These are phyloP conservation scores for Anoplopoma fimbria DNA, from an alignment of 2,113 vertebrate genomes.

Conservation along the genomic window DNA sequence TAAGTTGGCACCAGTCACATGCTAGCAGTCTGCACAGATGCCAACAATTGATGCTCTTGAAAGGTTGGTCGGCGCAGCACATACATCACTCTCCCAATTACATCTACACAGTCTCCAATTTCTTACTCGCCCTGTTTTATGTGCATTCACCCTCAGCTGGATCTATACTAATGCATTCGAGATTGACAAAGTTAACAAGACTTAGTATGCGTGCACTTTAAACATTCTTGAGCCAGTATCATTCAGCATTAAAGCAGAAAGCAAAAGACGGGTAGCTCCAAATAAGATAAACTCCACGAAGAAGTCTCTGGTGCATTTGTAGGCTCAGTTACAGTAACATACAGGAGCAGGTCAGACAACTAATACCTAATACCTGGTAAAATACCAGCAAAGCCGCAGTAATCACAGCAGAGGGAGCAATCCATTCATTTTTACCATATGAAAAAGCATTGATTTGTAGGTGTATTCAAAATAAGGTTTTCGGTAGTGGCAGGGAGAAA, in stretches of 20 bases:
- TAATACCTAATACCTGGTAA: too few relatives aligned
- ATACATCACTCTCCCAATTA: slow-evolving; percentile 20
- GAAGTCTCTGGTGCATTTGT: not conserved
- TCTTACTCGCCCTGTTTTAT: not conserved
- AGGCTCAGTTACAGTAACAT: not conserved
- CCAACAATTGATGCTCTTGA: slow-evolving; percentile 12
- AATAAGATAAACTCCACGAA: not conserved
- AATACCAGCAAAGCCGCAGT: slow-evolving; percentile 5
- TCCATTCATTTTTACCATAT: slow-evolving; percentile 2
- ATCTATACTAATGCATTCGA: slow-evolving; percentile 42
- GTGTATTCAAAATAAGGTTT: slow-evolving; percentile 7
- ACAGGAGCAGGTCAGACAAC: not conserved
- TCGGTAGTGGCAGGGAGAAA: not conserved
- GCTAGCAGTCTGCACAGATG: slow-evolving; percentile 8
- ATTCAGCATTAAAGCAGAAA: not conserved
- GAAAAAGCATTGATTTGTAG: slow-evolving; percentile 18
- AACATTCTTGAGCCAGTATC: not conserved
- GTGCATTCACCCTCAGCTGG: not conserved
- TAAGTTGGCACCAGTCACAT: slow-evolving; percentile 25
- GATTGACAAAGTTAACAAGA: slow-evolving; percentile 22
- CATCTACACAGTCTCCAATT: not conserved
- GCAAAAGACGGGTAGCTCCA: not conserved
- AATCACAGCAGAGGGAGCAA: not conserved
- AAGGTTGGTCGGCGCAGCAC: slow-evolving; percentile 18
- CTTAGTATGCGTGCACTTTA: not conserved